phyloP scores from a whole-genome alignment of 2,113 vertebrate genomes.

The Thalassarche chlororhynchos region DNA sequence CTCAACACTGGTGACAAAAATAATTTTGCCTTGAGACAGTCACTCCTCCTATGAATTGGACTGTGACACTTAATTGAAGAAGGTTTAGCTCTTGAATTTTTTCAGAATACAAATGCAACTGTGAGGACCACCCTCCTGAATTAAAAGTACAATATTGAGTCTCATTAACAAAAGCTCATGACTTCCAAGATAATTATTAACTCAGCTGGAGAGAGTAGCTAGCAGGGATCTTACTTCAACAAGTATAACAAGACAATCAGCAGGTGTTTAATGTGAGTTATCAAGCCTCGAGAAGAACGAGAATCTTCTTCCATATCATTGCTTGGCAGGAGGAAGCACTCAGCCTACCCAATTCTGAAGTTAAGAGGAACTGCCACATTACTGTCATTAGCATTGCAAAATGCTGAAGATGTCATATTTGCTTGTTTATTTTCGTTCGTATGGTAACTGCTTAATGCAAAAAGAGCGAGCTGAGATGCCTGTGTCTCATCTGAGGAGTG shows the following conservation, averaged over 20 bases:
- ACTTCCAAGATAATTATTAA: constrained; percentile 41
- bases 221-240: not conserved
- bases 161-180: constrained; percentile 25
- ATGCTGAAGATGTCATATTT: not conserved
- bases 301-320: not conserved
- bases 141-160: not conserved
- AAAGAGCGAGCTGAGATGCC: not conserved
- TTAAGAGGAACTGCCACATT: not conserved
- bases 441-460: not conserved
- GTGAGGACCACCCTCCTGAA: not conserved
- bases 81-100: not conserved
- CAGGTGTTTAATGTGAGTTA: constrained; percentile 8
- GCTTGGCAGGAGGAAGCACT: not conserved
- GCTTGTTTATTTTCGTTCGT: not conserved
- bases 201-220: constrained; percentile 7
- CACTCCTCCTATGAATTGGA: not conserved
- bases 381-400: not conserved
- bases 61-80: not conserved
- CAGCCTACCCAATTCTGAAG: not conserved
- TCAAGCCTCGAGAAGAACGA: not conserved
- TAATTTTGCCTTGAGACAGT: not conserved
- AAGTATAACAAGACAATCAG: constrained; percentile 19
- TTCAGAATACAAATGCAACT: not conserved
- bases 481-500: not conserved
- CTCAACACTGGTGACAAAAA: not conserved